A percentile compares a stretch with the other conserved stretches of the same genome.
Evolutionary conservation across 2,113 vertebrate species (phyloP).

Genomic region (Tympanuchus pallidicinctus): DNA sequence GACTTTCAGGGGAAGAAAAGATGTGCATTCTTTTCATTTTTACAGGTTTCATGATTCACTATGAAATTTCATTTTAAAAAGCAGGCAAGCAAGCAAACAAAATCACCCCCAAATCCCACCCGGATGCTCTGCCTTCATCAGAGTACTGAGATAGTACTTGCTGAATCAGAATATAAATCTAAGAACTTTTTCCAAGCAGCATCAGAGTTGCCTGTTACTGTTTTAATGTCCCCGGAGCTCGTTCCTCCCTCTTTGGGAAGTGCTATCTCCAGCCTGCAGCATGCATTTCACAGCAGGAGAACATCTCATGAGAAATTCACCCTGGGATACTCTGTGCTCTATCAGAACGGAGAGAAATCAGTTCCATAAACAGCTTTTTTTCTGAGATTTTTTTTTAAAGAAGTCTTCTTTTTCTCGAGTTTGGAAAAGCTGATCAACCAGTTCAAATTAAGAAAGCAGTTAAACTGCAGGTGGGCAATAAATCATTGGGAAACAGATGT

Average conservation of each 20-base stretch:
- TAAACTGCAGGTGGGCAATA: neutral
- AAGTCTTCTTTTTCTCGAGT: neutral
- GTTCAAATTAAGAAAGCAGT: neutral
- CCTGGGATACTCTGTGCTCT: neutral
- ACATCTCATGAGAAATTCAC: neutral
- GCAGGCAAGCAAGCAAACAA: neutral
- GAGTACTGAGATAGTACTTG: neutral
- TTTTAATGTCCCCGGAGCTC: neutral
- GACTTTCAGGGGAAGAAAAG: neutral
- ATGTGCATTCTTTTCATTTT: neutral
- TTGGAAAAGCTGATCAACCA: neutral
- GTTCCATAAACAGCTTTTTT: neutral
- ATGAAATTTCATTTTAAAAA: neutral
- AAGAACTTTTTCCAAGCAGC: neutral
- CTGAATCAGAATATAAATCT: neutral
- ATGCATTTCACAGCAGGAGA: neutral
- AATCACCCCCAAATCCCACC: neutral
- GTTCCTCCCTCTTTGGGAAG: neutral
- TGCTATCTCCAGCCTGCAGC: conserved; percentile 40
- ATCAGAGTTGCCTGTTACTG: neutral
- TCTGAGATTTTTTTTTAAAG: neutral
- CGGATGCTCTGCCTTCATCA: neutral
- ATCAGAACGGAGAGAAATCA: neutral
- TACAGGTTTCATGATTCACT: neutral
- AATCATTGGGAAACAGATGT: neutral